Percentiles rank a stretch among this genome's conserved stretches.
Evolutionary conservation across 1,140 invertebrate genomes (phyloP).

Genomic region (Macrotrachela quadricornifera): DNA sequence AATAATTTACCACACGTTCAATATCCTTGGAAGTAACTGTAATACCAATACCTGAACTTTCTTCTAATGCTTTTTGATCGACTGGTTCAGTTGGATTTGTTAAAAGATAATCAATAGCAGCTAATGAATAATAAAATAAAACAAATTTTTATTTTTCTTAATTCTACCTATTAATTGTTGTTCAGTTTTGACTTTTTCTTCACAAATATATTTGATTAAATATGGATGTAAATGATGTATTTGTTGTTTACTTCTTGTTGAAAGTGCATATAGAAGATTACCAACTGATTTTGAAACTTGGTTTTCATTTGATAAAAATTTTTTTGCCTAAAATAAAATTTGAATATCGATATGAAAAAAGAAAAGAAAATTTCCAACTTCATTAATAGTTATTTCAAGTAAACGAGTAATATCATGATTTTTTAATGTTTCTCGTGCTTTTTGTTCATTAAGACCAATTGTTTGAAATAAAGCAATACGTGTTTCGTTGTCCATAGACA

Average conservation of each 20-base stretch:
- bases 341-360: background rate
- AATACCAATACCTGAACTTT: conserved; percentile 65
- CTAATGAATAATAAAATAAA: conserved; percentile 25
- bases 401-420: conserved; percentile 58
- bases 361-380: conserved; percentile 34
- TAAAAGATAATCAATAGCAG: conserved; percentile 62
- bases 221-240: conserved; percentile 44
- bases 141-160: background rate
- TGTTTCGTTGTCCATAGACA: too few relatives aligned
- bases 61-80: conserved; percentile 49
- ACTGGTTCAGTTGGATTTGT: conserved; percentile 41
- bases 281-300: conserved; percentile 17
- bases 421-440: conserved; percentile 85
- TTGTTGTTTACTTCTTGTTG: conserved; percentile 71
- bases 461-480: too few relatives aligned
- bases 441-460: conserved; percentile 62
- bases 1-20: conserved; percentile 49
- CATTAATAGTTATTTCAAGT: conserved; percentile 44
- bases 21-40: conserved; percentile 65
- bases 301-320: background rate
- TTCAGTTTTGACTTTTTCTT: conserved; percentile 58
- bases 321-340: conserved; percentile 12
- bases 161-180: conserved; percentile 48
- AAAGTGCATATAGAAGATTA: conserved; percentile 60
- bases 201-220: conserved; percentile 50